Evolutionary conservation across 2,113 vertebrate genomes (phyloP).

Genomic region (Heloderma charlesbogerti): DNA sequence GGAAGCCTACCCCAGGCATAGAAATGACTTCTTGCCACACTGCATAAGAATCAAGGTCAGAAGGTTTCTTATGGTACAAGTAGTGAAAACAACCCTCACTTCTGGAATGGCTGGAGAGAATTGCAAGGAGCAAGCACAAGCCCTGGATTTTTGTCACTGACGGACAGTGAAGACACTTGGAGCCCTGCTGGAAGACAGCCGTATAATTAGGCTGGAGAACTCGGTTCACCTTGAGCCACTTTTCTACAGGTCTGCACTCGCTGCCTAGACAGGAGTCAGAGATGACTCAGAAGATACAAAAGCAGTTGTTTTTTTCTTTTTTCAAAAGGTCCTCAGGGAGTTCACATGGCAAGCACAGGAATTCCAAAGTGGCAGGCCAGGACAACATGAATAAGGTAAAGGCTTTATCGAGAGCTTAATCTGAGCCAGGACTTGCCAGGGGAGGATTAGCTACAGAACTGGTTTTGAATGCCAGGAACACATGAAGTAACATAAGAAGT

Average conservation of each 20-base stretch:
- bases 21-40: background rate
- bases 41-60: background rate
- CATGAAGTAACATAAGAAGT: background rate
- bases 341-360: background rate
- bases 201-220: background rate
- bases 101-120: background rate
- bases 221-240: no score
- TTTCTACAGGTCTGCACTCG: background rate
- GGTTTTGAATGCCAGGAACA: background rate
- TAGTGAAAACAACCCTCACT: background rate
- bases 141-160: background rate
- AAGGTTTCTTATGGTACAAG: background rate
- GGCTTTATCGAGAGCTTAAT: background rate
- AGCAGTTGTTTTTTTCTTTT: no score
- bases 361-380: background rate
- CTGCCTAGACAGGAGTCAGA: background rate
- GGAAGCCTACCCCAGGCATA: background rate
- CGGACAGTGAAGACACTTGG: background rate
- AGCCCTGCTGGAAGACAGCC: background rate
- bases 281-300: background rate
- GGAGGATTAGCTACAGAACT: background rate
- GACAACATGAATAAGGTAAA: background rate
- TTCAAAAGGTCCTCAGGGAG: background rate
- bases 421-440: background rate
- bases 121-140: background rate